These are phyloP conservation scores for Globodera rostochiensis DNA, from an alignment of 1,140 invertebrate species.

Conservation along the genomic window DNA sequence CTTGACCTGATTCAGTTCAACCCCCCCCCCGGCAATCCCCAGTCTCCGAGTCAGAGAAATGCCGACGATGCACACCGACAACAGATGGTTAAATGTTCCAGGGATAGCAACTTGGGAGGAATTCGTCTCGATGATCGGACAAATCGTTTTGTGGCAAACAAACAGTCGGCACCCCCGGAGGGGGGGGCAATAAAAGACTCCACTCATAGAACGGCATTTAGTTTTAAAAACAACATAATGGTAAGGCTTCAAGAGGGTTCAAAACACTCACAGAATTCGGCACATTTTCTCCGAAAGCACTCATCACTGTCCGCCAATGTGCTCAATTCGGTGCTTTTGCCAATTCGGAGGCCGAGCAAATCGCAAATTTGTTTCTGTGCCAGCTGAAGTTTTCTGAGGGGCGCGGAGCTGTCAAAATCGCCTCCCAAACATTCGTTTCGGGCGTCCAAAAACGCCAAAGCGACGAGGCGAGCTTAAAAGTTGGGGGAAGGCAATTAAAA, in stretches of 20 bases:
- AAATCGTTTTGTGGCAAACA: neutral
- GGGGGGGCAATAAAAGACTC: neutral
- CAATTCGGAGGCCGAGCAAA: neutral
- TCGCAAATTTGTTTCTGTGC: neutral
- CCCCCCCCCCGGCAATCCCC: neutral
- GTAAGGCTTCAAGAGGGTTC: no score
- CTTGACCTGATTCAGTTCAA: neutral
- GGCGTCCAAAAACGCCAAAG: neutral
- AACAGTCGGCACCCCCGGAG: neutral
- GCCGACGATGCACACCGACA: no score
- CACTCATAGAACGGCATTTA: neutral
- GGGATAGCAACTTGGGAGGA: no score
- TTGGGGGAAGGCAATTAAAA: neutral
- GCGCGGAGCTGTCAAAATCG: neutral
- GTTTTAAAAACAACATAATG: no score
- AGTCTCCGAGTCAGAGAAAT: neutral
- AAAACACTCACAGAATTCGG: slow-evolving; percentile 8
- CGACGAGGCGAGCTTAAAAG: neutral
- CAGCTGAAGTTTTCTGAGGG: neutral
- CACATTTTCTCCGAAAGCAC: slow-evolving; percentile 9
- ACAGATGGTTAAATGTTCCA: no score
- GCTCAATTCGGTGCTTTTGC: neutral
- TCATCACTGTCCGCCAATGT: neutral
- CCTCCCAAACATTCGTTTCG: neutral
- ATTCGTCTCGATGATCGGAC: no score